A percentile compares a stretch with the other conserved stretches of the same genome.
Evolutionary conservation across 2,888 invertebrate genomes (phyloP).

Genomic region (Eilema caniola): DNA sequence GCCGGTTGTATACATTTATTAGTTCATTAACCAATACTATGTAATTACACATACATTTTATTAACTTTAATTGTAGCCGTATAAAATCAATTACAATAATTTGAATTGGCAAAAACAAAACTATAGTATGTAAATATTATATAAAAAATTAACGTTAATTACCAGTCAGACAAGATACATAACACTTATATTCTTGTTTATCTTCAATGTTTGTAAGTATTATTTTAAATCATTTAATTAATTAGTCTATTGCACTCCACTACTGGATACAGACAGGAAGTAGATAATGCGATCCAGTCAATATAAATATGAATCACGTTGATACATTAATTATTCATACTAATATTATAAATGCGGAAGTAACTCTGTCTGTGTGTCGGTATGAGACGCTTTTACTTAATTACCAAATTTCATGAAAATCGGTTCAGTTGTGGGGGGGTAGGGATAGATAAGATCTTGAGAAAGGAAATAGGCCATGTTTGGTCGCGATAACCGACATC

Average conservation of each 20-base stretch:
- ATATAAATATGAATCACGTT: no score
- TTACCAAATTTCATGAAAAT: no score
- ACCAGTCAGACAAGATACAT: not conserved
- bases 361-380: no score
- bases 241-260: not conserved
- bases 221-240: not conserved
- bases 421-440: no score
- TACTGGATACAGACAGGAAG: not conserved
- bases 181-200: not conserved
- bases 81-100: slow-evolving; percentile 4
- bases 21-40: not conserved
- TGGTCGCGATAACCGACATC: no score
- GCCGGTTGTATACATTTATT: slow-evolving; percentile 1
- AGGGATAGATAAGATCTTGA: no score
- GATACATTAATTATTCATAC: no score
- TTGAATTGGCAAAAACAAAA: not conserved
- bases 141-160: not conserved
- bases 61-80: not conserved
- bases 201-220: not conserved
- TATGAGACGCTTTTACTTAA: no score
- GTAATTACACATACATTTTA: not conserved
- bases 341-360: no score
- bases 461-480: no score
- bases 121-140: not conserved
- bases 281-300: no score